Evolutionary conservation across 2,888 invertebrate species (phyloP), one percentile per base, ranked within the genome.

Genomic region (Cheilosia vulpina): DNA sequence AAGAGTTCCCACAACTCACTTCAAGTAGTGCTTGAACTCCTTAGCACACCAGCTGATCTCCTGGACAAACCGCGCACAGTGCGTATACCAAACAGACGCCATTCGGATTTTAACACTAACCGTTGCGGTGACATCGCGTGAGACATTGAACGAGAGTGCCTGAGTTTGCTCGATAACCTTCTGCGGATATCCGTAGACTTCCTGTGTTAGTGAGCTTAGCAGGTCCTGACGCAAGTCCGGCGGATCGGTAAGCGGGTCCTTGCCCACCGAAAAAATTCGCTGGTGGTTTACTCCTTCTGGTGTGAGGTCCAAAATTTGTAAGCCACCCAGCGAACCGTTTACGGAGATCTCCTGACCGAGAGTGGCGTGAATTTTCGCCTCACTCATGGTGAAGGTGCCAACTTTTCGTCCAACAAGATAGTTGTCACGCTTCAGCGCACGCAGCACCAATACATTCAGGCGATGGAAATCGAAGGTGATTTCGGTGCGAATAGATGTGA

Each of bases 11-110:
- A 5, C 31, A 13, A 50, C 21, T 88, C 87, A 92, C 92, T 90
- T 91, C 0, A 92, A 87, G 77, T 98, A 98, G 90, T 97, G 96
- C 90, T 97, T 96, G 92, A 98, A 98, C 93, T 98, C 97, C 15
- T 96, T 95, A 13, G 97, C 96, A 92, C 98, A 98, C 47, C 96
- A 96, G 89, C 96, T 95, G 81, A 98, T 93, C 91, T 98, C 98
- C 41, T 95, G 94, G 71, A 98, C 93, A 90, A 98, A 95, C 87
- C 95, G 94, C 0, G 97, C 96, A 66, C 97, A 97, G 93, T 99
- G 98, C 4, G 97, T 97, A 93, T 98, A 98, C 94, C 97, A 97
- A 76, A 98, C 96, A 45, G 97, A 97, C 1, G 97, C 98, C 95
- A 98, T 96, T 89, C 95, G 93, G 87, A 89, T 89, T 81, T 90